Base-by-base conservation (phyloP, 2,888 invertebrate genomes). In the Tupiocoris notatus region DNA sequence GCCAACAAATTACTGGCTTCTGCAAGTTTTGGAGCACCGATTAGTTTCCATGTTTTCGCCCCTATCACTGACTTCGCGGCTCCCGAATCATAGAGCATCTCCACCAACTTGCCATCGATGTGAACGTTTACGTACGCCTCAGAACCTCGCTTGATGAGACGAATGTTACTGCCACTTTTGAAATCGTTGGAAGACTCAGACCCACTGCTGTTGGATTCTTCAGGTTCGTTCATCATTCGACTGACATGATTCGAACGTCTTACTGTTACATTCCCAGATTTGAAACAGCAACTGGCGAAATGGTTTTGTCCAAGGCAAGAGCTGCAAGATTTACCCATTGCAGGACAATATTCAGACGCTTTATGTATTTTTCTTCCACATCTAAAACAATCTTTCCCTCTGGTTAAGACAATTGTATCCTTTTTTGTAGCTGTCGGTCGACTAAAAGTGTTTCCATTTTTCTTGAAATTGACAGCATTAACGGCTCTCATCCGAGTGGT, bases 11-110 rank as follows among this genome's bases (percentile, higher is more conserved):
- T 61, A 7, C 61, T 18, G 25, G 77, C 58, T 73, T 67, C 25
- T 23, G 17, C 58, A 57, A 78, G 54, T 56, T 12, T 16, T 2
- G 77, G 78, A 61, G 73, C 21, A 3, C 77, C 78, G 9, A 78
- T 23, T 17, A 77, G 71, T 18, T 70, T 17, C 78, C 78, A 78
- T 18, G 57, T 25, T 56, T 20, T 73, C 73, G 62, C 63, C 21
- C 70, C 24, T 39, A 39, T 39, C 39, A 39, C 39, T 7, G 39
- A 17, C 16, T 59, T 59, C 6, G 59, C 59, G n/a, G 78, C 73
- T 23, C 78, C 77, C 3, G 78, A 66, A 61, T 78, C 78, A 24
- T 73, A 77, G 20, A 78, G 77, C 78, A 78, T 78, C 16, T 78
- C 77, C 24, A 66, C 54, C 22, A 73, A 9, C 2, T 18, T 21